Base-by-base conservation (phyloP, 2,888 invertebrate genomes). In the Ctenicera cuprea region DNA sequence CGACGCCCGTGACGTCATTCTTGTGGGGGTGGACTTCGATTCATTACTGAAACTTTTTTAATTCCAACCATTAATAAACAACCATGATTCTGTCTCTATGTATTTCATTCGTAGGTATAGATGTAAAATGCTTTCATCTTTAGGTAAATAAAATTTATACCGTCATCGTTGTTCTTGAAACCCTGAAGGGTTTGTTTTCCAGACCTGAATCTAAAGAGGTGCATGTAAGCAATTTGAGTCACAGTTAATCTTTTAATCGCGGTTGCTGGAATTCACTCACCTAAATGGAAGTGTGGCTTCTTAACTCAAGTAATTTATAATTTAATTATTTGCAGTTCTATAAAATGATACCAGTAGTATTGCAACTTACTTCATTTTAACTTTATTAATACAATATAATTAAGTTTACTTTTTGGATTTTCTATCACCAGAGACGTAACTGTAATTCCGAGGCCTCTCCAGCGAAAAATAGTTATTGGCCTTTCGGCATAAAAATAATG, bases 1-100 rank as follows among this genome's bases (percentile, higher is more conserved):
- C 73, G 74, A 61, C 66, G 74, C 52, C 69, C 50, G 50, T 74
- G 78, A 76, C 77, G 78, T 76, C 76, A 73, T 73, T 38, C 61
- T 61, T 63, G 71, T 65, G 74, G 76, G 79, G 76, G 74, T 74
- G 73, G 45, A 74, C 63, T 57, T 61, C 64, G 38, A 71, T 69
- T 74, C 43, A 41, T 66, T 67, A 66, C 67, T 72, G 61, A 66
- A 67, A 72, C 38, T 59, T 59, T 45, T 59, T 57, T 67, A 52
- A 65, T 65, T 65, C 9, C 50, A n/a, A 62, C 48, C 52, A 52
- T 38, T 59, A 59, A 59, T 38, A 33, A 18, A 38, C 14, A 33
- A 52, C 3, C 41, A 14, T 41, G 48, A 16, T 48, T 45, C 14
- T 48, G 20, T 48, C 16, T 18, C 7, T 8, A 1, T 33, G 33